These are phyloP conservation scores for Orussus abietinus DNA, from an alignment of 1,140 invertebrate genomes.

Conservation along the genomic window DNA sequence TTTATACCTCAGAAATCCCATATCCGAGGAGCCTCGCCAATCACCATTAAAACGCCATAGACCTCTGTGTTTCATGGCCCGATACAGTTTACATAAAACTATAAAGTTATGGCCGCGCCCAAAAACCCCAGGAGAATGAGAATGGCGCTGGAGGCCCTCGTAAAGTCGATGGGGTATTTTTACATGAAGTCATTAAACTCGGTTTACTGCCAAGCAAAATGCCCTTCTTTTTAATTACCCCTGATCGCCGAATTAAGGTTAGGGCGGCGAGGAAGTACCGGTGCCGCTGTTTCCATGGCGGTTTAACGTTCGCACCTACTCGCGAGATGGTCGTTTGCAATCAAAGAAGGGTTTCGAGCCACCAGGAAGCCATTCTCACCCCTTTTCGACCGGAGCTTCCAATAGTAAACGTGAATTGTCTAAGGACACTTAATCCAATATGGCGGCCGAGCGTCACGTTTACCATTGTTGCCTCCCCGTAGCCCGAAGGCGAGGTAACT, in stretches of 20 bases:
- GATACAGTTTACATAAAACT: constrained; percentile 48
- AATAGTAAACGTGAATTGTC: no score
- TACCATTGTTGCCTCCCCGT: no score
- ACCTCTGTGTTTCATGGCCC: constrained; percentile 34
- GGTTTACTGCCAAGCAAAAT: constrained; percentile 28
- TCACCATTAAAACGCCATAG: constrained; percentile 40
- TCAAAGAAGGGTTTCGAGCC: no score
- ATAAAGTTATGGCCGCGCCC: constrained; percentile 41
- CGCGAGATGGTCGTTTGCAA: no score
- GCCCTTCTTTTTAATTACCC: constrained; percentile 26
- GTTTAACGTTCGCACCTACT: no score
- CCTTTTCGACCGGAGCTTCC: no score
- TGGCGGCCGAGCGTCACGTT: no score
- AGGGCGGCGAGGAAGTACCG: no score
- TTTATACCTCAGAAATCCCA: constrained; percentile 21
- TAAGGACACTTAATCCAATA: no score
- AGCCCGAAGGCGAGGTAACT: no score
- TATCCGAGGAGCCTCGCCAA: constrained; percentile 33
- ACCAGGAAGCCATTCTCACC: no score
- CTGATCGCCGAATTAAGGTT: constrained; percentile 27
- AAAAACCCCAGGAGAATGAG: constrained; percentile 25
- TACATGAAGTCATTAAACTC: constrained; percentile 28
- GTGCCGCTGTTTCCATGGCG: no score
- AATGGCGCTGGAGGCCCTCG: constrained; percentile 22
- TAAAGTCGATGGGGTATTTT: constrained; percentile 42